Evolutionary conservation across 2,797 vertebrate species (phyloP), one percentile per base, ranked within the genome.

Genomic region (Sebastes matsubarae): DNA sequence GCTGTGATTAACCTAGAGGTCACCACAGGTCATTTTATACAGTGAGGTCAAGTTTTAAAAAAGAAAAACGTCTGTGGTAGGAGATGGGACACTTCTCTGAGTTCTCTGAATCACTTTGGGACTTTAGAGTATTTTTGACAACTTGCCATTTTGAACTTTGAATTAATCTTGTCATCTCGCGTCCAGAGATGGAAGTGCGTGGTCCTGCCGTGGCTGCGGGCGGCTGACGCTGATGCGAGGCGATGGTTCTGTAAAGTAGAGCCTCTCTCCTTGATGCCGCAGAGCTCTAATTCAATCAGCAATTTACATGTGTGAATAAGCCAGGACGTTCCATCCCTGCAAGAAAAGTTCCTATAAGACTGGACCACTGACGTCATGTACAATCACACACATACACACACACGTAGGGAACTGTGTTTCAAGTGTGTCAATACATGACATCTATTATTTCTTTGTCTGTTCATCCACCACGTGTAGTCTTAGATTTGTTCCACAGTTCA

Each of bases 231-330:
- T 88, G 84, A 91, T 81, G 32, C 13, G 60, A 81, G 38, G 38
- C 30, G 87, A 89, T 75, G 8, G 65, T 60, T 46, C 66, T 42
- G 30, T 74, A 68, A 72, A 81, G 68, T 68, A 27, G 63, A 81
- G 66, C 42, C 38, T 84, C 57, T 57, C 54, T 84, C 71, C 0
- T 0, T 70, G 57, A 80, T 74, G 68, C 58, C 66, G 22, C 54
- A 22, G 1, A 58, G 38, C 54, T 67, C 60, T 74, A 72, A 90
- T 84, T 77, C 72, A 84, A 82, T 91, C 85, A 90, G 30, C 65
- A 55, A 58, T 69, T 61, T 72, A 68, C n/a, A 65, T 68, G 73
- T 79, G 85, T 73, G 86, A 88, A 77, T 7, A 0, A 14, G 18
- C 16, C 13, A 5, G 71, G 64, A 74, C 18, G 25, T 36, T 30